Percentiles rank a stretch among this genome's conserved stretches.
Evolutionary conservation across 2,888 invertebrate genomes (phyloP).

Genomic region (Pollenia angustigena): DNA sequence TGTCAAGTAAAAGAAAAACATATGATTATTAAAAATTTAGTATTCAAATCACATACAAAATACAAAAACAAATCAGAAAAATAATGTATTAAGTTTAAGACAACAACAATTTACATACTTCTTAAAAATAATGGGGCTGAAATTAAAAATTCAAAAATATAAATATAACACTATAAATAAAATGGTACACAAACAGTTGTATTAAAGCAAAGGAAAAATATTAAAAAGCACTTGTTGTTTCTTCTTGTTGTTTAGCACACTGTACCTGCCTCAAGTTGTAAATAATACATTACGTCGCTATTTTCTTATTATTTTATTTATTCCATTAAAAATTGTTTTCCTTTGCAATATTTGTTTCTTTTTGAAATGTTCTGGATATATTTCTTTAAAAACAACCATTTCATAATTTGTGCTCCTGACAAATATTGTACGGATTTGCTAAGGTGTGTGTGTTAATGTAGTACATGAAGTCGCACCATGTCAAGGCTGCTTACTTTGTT

Average conservation of each 20-base stretch:
- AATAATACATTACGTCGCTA: conserved; percentile 21
- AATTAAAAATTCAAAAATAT: neutral
- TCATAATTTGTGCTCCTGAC: conserved; percentile 44
- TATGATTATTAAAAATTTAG: conserved; percentile 39
- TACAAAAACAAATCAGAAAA: conserved; percentile 1
- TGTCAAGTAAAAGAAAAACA: conserved; percentile 5
- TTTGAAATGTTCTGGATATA: no score
- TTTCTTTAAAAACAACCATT: conserved; percentile 22
- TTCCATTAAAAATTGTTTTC: neutral
- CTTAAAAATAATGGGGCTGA: neutral
- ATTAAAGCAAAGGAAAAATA: neutral
- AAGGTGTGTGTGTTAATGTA: neutral
- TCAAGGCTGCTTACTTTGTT: conserved; percentile 39
- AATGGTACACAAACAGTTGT: neutral
- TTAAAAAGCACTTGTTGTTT: conserved; percentile 39
- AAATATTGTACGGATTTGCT: neutral
- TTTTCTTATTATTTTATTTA: neutral
- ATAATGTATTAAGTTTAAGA: neutral
- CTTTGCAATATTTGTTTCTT: neutral
- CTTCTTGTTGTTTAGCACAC: neutral
- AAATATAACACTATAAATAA: neutral
- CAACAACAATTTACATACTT: conserved; percentile 38
- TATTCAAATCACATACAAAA: conserved; percentile 54
- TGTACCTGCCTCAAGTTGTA: conserved; percentile 24
- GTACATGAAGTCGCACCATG: neutral